Evolutionary conservation across 2,797 vertebrate species (phyloP).

Genomic region (Danio kyathit): DNA sequence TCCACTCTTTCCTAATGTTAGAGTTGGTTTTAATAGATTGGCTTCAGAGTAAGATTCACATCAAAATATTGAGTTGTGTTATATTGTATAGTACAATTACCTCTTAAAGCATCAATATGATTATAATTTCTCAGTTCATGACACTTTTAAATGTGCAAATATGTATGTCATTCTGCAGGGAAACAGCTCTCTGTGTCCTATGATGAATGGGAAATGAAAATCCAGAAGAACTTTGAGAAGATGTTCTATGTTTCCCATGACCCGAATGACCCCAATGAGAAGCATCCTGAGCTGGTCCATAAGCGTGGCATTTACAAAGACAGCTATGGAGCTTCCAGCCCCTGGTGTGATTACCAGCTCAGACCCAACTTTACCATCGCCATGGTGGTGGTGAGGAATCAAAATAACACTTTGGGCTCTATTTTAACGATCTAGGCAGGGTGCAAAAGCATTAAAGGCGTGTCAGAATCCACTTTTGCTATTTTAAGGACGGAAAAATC

Average conservation of each 20-base stretch:
- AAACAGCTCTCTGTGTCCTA: constrained; percentile 79
- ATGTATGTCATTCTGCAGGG: constrained; percentile 71
- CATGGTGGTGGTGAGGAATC: constrained; percentile 92
- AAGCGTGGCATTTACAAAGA: constrained; percentile 96
- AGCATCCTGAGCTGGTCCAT: constrained; percentile 88
- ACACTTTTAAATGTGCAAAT: background rate
- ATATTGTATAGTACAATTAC: too few species aligned
- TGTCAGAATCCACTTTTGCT: too few species aligned
- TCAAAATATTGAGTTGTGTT: too few species aligned
- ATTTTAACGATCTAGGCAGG: too few species aligned
- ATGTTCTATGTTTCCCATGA: constrained; percentile 86
- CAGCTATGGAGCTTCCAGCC: constrained; percentile 89
- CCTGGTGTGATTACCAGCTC: constrained; percentile 98
- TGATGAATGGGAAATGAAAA: constrained; percentile 85
- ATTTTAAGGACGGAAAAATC: too few species aligned
- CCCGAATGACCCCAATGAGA: constrained; percentile 81
- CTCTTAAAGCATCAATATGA: too few species aligned
- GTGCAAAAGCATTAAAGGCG: too few species aligned
- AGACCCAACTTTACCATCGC: constrained; percentile 94
- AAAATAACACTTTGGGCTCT: too few species aligned
- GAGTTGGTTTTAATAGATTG: too few species aligned
- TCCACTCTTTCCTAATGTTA: too few species aligned
- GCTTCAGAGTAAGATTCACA: too few species aligned
- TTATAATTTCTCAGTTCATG: too few species aligned
- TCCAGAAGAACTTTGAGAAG: constrained; percentile 86